These are phyloP conservation scores for Platypus cylindrus DNA, from an alignment of 2,888 invertebrate genomes.

Conservation along the genomic window DNA sequence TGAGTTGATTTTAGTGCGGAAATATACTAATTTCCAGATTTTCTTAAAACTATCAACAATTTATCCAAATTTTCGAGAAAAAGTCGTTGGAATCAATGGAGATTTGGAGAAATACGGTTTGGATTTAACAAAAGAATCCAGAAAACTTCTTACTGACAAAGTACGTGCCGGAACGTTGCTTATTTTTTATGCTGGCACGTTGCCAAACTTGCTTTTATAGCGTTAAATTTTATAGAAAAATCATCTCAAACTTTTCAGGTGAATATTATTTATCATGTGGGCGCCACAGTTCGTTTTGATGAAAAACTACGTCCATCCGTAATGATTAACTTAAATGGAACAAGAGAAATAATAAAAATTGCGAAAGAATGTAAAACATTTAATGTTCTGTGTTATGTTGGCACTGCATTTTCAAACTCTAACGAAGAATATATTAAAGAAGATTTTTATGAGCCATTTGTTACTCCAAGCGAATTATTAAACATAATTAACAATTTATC, in stretches of 20 bases:
- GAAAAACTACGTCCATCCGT: slow-evolving; percentile 52
- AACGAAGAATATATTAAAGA: slow-evolving; percentile 17
- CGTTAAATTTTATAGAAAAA: too few species aligned
- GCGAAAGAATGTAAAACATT: slow-evolving; percentile 50
- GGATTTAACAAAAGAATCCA: slow-evolving; percentile 38
- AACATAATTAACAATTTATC: slow-evolving; percentile 25
- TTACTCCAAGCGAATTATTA: slow-evolving; percentile 33
- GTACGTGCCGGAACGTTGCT: slow-evolving; percentile 28
- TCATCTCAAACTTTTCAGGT: slow-evolving; percentile 22
- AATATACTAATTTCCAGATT: slow-evolving; percentile 8
- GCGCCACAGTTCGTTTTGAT: slow-evolving; percentile 62
- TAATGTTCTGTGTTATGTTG: slow-evolving; percentile 24
- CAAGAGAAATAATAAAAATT: slow-evolving; percentile 46
- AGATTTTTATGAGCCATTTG: slow-evolving; percentile 17
- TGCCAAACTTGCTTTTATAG: too few species aligned
- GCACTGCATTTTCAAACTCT: slow-evolving; percentile 22
- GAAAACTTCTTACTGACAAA: slow-evolving; percentile 33
- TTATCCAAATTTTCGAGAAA: slow-evolving; percentile 40
- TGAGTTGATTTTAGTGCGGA: too few species aligned
- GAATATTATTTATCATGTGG: slow-evolving; percentile 55
- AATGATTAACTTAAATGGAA: slow-evolving; percentile 53
- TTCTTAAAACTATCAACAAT: slow-evolving; percentile 30
- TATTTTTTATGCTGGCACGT: too few species aligned
- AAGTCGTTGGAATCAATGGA: slow-evolving; percentile 43
- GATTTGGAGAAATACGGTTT: slow-evolving; percentile 39